Evolutionary conservation across 2,113 vertebrate genomes (phyloP), one percentile per base, ranked within the genome.

Genomic region (Fukomys damarensis): DNA sequence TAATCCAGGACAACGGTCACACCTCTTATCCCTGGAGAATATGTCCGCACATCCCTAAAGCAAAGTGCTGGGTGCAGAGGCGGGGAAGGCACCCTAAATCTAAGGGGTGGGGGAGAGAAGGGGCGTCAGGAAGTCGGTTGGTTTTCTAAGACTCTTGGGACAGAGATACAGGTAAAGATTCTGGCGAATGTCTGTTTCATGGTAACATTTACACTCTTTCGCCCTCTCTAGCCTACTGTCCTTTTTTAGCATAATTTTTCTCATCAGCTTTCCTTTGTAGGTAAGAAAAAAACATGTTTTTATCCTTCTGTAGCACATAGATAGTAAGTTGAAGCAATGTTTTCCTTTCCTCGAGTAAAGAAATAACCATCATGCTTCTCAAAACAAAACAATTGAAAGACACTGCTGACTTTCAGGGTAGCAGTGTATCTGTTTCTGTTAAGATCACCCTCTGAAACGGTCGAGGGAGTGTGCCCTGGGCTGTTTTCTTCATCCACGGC

Each of bases 141-240:
- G 22, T 17, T 28, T 11, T 61, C 22, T n/a, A 8, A 2, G 5
- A 1, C 28, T 43, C 32, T 32, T 14, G 2, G 4, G 30, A 20
- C 17, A 58, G 7, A 52, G 0, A 19, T 0, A 11, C 4, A 9
- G 5, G 5, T 1, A 5, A 72, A 43, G 3, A 11, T 10, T 0
- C 1, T 1, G 7, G 1, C 26, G 52, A 20, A 22, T 7, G 24
- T 35, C 59, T 14, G 3, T 30, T 16, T n/a, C 11, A 2, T 12
- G 9, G 32, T 59, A 38, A 70, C 38, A 49, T 35, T 17, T 20
- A 0, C 2, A 13, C 5, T 24, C 19, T 28, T 66, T 30, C n/a
- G n/a, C 43, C 43, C 6, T 43, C 0, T 5, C 41, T 52, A 26
- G 30, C 3, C 0, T 28, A 14, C 3, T 43, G 7, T 22, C 16